A percentile compares a stretch with the other conserved stretches of the same genome.
phyloP scores from a whole-genome alignment of 2,888 invertebrate genomes.

The Willowsia nigromaculata region DNA sequence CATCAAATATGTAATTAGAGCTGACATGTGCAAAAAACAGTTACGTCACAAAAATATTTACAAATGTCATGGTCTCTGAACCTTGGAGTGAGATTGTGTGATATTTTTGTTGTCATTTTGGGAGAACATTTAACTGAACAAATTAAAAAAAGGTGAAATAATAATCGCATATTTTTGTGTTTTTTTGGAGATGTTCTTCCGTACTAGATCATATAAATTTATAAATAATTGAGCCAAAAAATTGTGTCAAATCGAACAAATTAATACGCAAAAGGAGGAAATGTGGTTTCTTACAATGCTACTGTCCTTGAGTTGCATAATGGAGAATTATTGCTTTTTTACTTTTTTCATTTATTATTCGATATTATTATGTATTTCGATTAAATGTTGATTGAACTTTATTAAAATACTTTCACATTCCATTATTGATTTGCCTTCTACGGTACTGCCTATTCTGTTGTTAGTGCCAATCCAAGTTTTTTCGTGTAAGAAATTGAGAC shows the following conservation, averaged over 20 bases:
- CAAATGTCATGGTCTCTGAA: too few species aligned
- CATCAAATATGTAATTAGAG: too few species aligned
- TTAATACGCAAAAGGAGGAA: neutral
- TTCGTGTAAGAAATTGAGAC: too few species aligned
- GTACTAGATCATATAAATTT: neutral
- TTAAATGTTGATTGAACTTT: neutral
- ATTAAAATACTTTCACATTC: neutral
- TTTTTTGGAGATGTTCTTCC: neutral
- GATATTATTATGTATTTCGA: neutral
- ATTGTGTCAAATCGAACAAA: neutral
- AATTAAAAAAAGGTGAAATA: too few species aligned
- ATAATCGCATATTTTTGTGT: neutral
- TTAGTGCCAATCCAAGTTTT: too few species aligned
- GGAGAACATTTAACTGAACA: too few species aligned
- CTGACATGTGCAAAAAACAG: too few species aligned
- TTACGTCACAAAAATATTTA: too few species aligned
- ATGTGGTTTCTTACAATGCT: neutral
- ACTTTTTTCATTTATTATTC: neutral
- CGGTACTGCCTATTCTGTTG: too few species aligned
- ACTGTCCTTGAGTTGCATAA: neutral
- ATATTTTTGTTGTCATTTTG: too few species aligned
- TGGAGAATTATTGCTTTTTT: neutral
- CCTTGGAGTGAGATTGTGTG: too few species aligned
- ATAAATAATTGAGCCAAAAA: neutral
- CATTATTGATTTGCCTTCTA: neutral